Conservation (phyloP, 2,797 vertebrate species). For the Orestias chungarensis region DNA sequence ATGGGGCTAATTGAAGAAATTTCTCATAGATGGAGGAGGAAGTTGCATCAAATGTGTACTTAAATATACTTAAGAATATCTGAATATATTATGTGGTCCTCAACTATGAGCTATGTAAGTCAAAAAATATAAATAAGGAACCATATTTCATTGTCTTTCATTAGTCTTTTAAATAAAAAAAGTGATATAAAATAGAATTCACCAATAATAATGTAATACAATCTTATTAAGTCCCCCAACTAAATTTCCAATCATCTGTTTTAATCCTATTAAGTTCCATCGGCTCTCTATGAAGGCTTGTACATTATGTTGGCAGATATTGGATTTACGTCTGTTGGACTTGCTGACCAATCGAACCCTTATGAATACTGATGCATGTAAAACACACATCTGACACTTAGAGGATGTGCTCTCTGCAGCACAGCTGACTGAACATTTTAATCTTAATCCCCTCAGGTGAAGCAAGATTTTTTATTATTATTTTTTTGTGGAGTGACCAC, state of each 20-base stretch:
- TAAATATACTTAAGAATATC: neutral
- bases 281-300: constrained; percentile 1
- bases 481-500: constrained; percentile 11
- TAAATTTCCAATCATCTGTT: constrained; percentile 31
- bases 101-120: neutral
- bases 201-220: neutral
- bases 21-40: neutral
- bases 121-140: neutral
- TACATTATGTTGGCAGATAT: neutral
- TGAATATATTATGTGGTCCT: neutral
- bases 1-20: neutral
- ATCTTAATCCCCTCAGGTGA: constrained; percentile 20
- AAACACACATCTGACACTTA: constrained; percentile 27
- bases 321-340: constrained; percentile 4
- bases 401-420: constrained; percentile 16
- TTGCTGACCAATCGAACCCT: constrained; percentile 22
- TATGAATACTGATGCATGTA: constrained; percentile 22
- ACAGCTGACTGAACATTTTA: constrained; percentile 16
- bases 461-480: constrained; percentile 2
- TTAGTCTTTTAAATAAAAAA: neutral
- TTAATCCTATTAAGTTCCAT: constrained; percentile 4
- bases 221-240: neutral
- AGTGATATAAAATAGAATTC: neutral
- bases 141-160: no score
- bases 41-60: neutral